These are phyloP conservation scores for Pseudococcus viburni DNA, from an alignment of 2,888 invertebrate genomes.

Conservation along the genomic window DNA sequence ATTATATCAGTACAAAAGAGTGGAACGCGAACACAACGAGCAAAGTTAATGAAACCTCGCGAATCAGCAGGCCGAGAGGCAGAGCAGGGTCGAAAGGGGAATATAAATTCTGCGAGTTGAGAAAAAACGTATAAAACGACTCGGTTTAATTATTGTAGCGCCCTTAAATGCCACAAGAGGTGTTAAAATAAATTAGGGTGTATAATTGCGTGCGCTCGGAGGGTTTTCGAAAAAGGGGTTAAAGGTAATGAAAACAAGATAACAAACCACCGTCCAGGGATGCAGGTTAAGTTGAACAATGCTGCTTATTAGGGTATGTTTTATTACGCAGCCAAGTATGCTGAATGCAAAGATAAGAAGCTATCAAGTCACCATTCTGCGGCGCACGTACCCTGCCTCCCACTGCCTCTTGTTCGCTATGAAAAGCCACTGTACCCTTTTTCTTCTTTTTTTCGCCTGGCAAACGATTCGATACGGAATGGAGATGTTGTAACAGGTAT, in stretches of 20 bases:
- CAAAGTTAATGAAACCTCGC: constrained; percentile 59
- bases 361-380: constrained; percentile 49
- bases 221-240: constrained; percentile 63
- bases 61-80: neutral
- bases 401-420: neutral
- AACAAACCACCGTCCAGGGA: constrained; percentile 66
- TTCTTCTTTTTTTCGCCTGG: neutral
- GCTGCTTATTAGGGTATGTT: constrained; percentile 66
- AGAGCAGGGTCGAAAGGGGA: constrained; percentile 4
- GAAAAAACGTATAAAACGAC: constrained; percentile 57
- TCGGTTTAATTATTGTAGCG: constrained; percentile 63
- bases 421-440: constrained; percentile 11
- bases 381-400: neutral
- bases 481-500: neutral
- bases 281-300: constrained; percentile 64
- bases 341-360: constrained; percentile 65
- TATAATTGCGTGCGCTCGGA: constrained; percentile 58
- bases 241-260: constrained; percentile 66
- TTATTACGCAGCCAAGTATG: constrained; percentile 64
- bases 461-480: neutral
- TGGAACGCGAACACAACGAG: constrained; percentile 2
- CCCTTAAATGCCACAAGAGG: constrained; percentile 65
- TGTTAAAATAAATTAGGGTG: constrained; percentile 66
- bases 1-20: constrained; percentile 62
- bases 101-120: constrained; percentile 59